Percentiles rank a stretch among this genome's conserved stretches.
These are phyloP conservation scores for Euproctis similis DNA, from an alignment of 2,888 invertebrate species.

Conservation along the genomic window DNA sequence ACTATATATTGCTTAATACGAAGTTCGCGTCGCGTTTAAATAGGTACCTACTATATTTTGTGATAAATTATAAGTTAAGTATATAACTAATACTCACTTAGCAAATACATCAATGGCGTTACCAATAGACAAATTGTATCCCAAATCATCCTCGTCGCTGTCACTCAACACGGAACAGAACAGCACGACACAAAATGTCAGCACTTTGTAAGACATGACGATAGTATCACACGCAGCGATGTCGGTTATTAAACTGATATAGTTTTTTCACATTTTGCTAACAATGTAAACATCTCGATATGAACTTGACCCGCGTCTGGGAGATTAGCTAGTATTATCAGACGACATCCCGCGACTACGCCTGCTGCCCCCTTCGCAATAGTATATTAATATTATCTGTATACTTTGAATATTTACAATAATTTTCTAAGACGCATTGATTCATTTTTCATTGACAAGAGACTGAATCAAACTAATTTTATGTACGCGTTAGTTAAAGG, in stretches of 20 bases:
- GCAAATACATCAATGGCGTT: conserved; percentile 66
- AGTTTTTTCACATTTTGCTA: conserved; percentile 66
- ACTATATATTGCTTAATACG: too few relatives aligned
- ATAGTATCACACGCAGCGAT: conserved; percentile 30
- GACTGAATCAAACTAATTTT: too few relatives aligned
- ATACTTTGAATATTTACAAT: too few relatives aligned
- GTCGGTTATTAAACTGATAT: conserved; percentile 49
- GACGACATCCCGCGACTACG: conserved; percentile 10
- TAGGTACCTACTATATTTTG: too few relatives aligned
- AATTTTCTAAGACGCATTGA: too few relatives aligned
- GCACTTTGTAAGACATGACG: conserved; percentile 32
- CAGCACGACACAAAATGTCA: conserved; percentile 32
- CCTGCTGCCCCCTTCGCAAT: conserved; percentile 7
- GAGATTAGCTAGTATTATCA: conserved; percentile 47
- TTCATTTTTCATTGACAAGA: too few relatives aligned
- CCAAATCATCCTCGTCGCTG: conserved; percentile 49
- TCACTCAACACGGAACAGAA: conserved; percentile 37
- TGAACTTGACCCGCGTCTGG: conserved; percentile 72
- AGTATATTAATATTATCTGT: too few relatives aligned
- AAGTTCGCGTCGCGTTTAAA: too few relatives aligned
- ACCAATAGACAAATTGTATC: conserved; percentile 57
- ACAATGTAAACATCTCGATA: conserved; percentile 48
- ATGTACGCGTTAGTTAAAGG: too few relatives aligned
- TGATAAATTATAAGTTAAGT: too few relatives aligned
- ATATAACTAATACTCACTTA: conserved; percentile 48